phyloP scores from a whole-genome alignment of 2,113 vertebrate genomes.

The Pomatorhinus ruficollis region DNA sequence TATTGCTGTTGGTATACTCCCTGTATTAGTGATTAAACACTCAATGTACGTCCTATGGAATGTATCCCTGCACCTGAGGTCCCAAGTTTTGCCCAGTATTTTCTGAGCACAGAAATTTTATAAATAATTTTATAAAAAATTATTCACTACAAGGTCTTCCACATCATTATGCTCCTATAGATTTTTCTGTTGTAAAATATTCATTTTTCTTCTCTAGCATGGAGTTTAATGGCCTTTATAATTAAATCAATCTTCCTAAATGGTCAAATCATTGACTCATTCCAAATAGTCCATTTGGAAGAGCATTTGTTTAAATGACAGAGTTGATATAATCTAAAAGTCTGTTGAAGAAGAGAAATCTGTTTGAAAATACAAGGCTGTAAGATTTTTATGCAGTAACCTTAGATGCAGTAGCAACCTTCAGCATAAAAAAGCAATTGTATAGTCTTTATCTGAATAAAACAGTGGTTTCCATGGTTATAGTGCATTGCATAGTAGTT shows the following conservation, averaged over 20 bases:
- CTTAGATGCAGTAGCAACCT: neutral
- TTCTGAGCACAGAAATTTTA: neutral
- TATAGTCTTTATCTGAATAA: neutral
- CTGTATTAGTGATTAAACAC: neutral
- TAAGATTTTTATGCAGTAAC: neutral
- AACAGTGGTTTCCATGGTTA: conserved; percentile 7
- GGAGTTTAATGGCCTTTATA: conserved; percentile 25
- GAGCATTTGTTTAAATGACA: conserved; percentile 18
- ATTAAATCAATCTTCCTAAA: conserved; percentile 32
- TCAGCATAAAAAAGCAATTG: neutral
- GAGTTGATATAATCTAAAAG: neutral
- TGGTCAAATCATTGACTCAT: conserved; percentile 27
- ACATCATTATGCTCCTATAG: neutral
- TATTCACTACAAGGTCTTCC: neutral
- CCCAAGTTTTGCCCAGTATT: neutral
- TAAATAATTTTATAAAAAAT: neutral
- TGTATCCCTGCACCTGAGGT: neutral
- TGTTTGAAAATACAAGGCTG: neutral
- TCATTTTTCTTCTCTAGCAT: neutral
- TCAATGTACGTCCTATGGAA: neutral
- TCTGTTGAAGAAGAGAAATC: neutral
- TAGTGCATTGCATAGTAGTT: neutral
- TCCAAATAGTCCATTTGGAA: neutral
- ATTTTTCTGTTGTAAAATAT: conserved; percentile 25
- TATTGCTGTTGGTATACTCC: neutral